Percentiles rank a stretch among this genome's conserved stretches.
Evolutionary conservation across 2,113 vertebrate species (phyloP).

Genomic region (Ptyas mucosa): DNA sequence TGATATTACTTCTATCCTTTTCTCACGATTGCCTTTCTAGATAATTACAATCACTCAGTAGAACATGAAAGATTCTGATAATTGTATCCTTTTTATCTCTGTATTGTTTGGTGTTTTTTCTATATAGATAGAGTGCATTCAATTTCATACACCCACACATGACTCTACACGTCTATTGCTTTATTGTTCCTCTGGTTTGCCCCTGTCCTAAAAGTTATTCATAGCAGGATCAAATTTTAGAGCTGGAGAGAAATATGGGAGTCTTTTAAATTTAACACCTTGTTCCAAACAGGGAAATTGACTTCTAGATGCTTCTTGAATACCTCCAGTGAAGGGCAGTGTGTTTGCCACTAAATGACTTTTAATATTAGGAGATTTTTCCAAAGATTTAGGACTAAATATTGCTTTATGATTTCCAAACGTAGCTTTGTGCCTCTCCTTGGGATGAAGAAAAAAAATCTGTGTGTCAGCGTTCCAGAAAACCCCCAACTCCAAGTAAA

Average conservation of each 20-base stretch:
- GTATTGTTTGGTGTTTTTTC: neutral
- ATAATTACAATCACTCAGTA: neutral
- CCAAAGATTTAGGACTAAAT: neutral
- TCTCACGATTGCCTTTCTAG: neutral
- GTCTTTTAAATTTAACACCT: neutral
- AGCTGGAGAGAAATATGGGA: neutral
- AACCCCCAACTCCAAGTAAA: too few species aligned
- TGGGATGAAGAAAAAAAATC: neutral
- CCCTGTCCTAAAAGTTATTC: neutral
- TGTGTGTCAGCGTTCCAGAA: too few species aligned
- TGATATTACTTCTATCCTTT: neutral
- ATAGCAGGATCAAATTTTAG: neutral
- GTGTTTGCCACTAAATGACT: neutral
- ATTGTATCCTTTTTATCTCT: neutral
- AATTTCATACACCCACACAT: neutral
- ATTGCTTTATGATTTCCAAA: neutral
- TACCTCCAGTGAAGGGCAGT: neutral
- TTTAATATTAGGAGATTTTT: neutral
- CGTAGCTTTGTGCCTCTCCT: neutral
- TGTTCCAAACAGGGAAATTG: neutral
- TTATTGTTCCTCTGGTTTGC: neutral
- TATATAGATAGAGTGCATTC: neutral
- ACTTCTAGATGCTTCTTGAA: neutral
- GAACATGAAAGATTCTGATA: neutral
- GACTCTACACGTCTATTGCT: neutral